A percentile compares a stretch with the other conserved stretches of the same genome.
phyloP scores from a whole-genome alignment of 2,888 invertebrate species.

The Sesia bembeciformis region DNA sequence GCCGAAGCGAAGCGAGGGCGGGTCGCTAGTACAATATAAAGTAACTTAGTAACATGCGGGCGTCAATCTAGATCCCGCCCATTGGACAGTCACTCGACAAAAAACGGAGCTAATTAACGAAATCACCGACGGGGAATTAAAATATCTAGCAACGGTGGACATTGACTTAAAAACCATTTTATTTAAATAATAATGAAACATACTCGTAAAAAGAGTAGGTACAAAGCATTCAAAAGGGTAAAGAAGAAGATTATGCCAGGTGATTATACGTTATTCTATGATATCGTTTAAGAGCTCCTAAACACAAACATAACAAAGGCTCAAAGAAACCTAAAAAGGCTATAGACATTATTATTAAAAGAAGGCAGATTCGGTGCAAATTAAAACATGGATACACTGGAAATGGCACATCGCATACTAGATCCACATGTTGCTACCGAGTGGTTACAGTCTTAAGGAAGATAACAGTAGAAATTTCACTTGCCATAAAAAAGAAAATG shows the following conservation, averaged over 20 bases:
- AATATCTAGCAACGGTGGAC: too few species aligned
- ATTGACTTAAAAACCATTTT: too few species aligned
- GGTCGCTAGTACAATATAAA: conserved; percentile 3
- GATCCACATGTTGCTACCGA: conserved; percentile 27
- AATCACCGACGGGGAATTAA: background rate
- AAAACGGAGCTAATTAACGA: conserved; percentile 27
- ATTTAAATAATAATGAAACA: too few species aligned
- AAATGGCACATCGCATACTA: conserved; percentile 26
- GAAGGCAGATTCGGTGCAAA: conserved; percentile 18
- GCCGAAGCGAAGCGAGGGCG: background rate
- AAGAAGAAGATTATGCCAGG: too few species aligned
- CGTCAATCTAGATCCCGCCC: conserved; percentile 39
- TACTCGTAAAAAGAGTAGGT: too few species aligned
- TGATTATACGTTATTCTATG: too few species aligned
- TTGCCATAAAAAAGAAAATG: conserved; percentile 20
- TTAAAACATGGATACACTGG: conserved; percentile 26
- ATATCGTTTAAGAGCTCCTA: conserved; percentile 34
- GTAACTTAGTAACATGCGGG: conserved; percentile 35
- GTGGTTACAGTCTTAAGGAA: conserved; percentile 44
- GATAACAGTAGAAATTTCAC: conserved; percentile 32
- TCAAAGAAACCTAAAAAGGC: conserved; percentile 33
- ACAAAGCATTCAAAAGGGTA: too few species aligned
- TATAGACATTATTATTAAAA: conserved; percentile 23
- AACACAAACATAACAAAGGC: conserved; percentile 42
- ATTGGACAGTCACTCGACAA: conserved; percentile 31